Base-by-base conservation (phyloP, 2,888 invertebrate genomes). In the Chrysotoxum bicinctum region DNA sequence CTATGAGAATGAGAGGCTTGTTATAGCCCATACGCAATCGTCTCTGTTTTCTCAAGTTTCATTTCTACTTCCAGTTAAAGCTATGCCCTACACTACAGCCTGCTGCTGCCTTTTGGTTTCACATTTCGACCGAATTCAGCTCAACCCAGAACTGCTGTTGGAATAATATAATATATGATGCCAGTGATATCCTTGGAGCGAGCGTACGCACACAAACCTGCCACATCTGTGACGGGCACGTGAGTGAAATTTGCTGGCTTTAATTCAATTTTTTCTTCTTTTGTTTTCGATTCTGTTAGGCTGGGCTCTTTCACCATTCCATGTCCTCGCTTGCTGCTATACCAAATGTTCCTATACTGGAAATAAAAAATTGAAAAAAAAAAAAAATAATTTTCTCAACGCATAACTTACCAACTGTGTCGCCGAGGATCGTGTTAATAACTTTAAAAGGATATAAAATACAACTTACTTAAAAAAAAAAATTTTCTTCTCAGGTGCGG, bases 191-290 rank as follows among this genome's bases (percentile, higher is more conserved):
- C 40, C 40, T 69, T 40, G 35, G 48, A 68, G 12, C 70, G 35
- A 72, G 80, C 76, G 72, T 83, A 84, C 83, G 81, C 72, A 85
- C 73, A 62, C 62, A 52, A 48, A 45, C 14, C 48, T 72, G 45
- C 52, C 75, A 58, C 85, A 81, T 85, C 81, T 85, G 85, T 76
- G 80, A 68, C 30, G 56, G 62, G 85, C 81, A 85, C 85, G 85
- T 85, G 85, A 81, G 76, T 50, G 68, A 85, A 81, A 81, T 73
- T 81, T 81, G 74, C 70, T 76, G 76, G 62, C 72, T 84, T 68
- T 76, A 43, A 76, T 80, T 66, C 76, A 68, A 73, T 76, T 68
- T 81, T 68, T 74, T 50, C 35, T 48, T 45, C n/a, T 16, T 26
- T 35, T 35, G 0, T 16, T 62, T 26, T 60, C 2, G 9, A 40